phyloP scores from a whole-genome alignment of 2,888 invertebrate genomes.

The Gerris lacustris region DNA sequence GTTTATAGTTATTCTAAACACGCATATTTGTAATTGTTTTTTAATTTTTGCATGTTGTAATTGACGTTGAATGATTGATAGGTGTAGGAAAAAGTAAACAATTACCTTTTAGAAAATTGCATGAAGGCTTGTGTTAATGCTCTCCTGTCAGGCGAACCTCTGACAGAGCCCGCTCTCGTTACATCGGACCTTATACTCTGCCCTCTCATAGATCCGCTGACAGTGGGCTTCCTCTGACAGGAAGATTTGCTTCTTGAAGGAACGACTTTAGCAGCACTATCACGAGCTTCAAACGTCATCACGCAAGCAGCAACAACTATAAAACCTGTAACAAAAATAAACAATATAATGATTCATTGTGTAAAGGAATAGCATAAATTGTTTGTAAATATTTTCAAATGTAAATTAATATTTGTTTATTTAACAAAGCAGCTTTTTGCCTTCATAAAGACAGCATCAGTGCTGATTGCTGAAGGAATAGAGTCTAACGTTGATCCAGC shows the following conservation, averaged over 20 bases:
- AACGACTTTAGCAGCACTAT: constrained; percentile 83
- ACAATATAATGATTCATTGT: not conserved
- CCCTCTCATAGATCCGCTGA: not conserved
- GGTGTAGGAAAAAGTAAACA: too few species aligned
- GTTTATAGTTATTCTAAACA: too few species aligned
- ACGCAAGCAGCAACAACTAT: constrained; percentile 95
- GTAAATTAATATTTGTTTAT: too few species aligned
- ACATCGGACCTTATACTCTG: not conserved
- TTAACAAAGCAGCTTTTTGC: too few species aligned
- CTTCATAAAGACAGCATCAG: not conserved
- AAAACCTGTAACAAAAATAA: constrained; percentile 50
- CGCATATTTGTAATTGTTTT: too few species aligned
- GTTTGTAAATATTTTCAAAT: not conserved
- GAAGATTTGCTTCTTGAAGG: constrained; percentile 44
- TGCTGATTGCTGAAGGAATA: too few species aligned
- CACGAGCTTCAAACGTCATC: constrained; percentile 95
- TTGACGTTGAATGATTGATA: too few species aligned
- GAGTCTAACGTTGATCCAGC: too few species aligned
- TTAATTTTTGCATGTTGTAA: too few species aligned
- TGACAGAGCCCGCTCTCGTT: not conserved
- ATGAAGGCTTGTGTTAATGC: not conserved
- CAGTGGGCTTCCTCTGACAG: not conserved
- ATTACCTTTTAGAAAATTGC: constrained; percentile 1
- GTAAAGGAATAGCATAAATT: not conserved
- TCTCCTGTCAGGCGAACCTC: not conserved